Evolutionary conservation across 2,113 vertebrate species (phyloP), one percentile per base, ranked within the genome.

Genomic region (Oophaga pumilio): DNA sequence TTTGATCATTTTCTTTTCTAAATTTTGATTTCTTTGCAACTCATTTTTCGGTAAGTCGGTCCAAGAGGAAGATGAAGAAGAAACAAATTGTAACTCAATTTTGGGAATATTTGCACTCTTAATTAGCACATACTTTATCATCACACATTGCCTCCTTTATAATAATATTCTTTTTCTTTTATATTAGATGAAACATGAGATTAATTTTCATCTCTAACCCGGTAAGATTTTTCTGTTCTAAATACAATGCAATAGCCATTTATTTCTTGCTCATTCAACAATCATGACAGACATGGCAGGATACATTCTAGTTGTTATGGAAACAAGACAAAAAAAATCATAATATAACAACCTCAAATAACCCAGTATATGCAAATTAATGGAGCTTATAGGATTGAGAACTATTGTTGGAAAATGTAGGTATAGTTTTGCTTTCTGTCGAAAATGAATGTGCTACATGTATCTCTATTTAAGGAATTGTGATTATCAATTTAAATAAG

Each of bases 191-290:
- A 69, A 76, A 33, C 68, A 87, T 50, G 14, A 52, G 43, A 77
- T 88, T 84, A 60, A 68, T 84, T 62, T 83, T 20, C 20, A 77
- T 49, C 56, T 74, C n/a, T 82, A 76, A 64, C 79, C 80, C 66
- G 57, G 83, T 87, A 60, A 18, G 26, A 74, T 88, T 83, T 83
- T 69, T 88, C 69, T 88, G 3, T 88, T 28, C 50, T 76, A 68
- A 84, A 88, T 82, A 64, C 73, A 83, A 64, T 88, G 81, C 68
- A 62, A 62, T 83, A 88, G 71, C 71, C 71, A 84, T 84, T 88
- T 88, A 88, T 88, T 88, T 88, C 81, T 76, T 77, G 80, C 74
- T 83, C 87, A 88, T 77, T 83, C 87, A 88, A 77, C 81, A 84
- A 88, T 88, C 43, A 84, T 82, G 26, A 66, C 49, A 84, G 81